phyloP scores from a whole-genome alignment of 2,797 vertebrate species.

The Pangasius krempfi region DNA sequence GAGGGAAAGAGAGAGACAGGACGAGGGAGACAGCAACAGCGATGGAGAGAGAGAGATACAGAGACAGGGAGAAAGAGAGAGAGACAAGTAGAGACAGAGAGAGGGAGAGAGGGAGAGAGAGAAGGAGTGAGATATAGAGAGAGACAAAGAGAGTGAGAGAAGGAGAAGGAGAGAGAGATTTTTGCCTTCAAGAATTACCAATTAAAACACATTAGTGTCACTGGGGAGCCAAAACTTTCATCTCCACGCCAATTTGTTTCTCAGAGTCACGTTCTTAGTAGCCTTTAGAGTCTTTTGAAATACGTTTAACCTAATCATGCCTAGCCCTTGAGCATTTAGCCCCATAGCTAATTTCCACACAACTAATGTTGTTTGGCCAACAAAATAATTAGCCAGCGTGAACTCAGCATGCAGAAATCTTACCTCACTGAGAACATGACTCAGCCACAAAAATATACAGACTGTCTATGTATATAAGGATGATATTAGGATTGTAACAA shows the following conservation, averaged over 20 bases:
- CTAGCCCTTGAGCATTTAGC: neutral
- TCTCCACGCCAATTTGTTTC: neutral
- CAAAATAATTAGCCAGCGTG: neutral
- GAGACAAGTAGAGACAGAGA: neutral
- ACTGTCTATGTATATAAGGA: neutral
- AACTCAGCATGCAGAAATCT: neutral
- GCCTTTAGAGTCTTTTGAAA: slow-evolving; percentile 5
- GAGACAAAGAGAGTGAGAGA: neutral
- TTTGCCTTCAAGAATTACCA: neutral
- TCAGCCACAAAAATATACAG: neutral
- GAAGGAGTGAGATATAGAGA: neutral
- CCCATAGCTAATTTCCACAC: slow-evolving; percentile 1
- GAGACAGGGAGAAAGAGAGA: neutral
- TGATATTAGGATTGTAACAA: neutral
- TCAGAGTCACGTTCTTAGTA: neutral
- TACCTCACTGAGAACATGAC: neutral
- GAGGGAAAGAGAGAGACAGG: neutral
- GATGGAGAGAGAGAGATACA: neutral
- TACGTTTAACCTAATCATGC: neutral
- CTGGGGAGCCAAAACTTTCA: slow-evolving; percentile 23
- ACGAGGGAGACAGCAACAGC: neutral
- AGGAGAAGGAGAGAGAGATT: neutral
- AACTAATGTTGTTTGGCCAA: slow-evolving; percentile 14
- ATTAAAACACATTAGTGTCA: slow-evolving; percentile 11
- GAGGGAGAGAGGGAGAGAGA: neutral